These are phyloP conservation scores for Muscicapa comitata DNA, from an alignment of 2,797 vertebrate genomes.

Conservation along the genomic window DNA sequence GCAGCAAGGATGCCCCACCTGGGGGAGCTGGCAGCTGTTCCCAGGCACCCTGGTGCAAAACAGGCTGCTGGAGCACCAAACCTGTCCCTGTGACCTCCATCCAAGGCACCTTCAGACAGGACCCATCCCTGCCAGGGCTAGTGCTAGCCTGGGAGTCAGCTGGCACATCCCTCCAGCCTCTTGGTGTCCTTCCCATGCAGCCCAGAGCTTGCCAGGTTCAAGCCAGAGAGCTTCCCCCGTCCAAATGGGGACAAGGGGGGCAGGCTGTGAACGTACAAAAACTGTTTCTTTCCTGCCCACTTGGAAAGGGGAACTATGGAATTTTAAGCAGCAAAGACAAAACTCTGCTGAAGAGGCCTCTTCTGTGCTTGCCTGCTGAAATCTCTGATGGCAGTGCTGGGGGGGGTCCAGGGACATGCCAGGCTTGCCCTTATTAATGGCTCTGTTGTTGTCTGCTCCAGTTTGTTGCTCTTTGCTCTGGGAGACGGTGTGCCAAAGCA, in stretches of 20 bases:
- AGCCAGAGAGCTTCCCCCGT: not conserved
- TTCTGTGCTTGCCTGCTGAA: conserved; percentile 9
- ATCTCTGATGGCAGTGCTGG: not conserved
- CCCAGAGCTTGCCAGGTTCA: conserved; percentile 20
- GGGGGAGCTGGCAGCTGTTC: not conserved
- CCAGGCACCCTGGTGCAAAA: too few species aligned
- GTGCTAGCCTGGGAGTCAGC: not conserved
- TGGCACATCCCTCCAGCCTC: not conserved
- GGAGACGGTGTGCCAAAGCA: not conserved
- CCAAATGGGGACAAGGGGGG: not conserved
- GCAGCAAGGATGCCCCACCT: not conserved
- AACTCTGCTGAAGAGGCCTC: conserved; percentile 36
- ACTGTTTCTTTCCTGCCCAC: not conserved
- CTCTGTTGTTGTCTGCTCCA: conserved; percentile 49
- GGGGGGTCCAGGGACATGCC: conserved; percentile 1
- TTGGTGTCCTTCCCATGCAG: not conserved
- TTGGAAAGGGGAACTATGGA: conserved; percentile 29
- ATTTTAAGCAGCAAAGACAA: conserved; percentile 63
- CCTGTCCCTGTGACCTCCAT: not conserved
- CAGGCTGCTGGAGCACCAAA: not conserved
- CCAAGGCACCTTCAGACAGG: not conserved
- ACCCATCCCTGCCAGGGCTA: not conserved
- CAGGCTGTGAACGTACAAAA: not conserved
- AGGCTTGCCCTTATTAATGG: conserved; percentile 29
- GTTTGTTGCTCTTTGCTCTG: conserved; percentile 16